Evolutionary conservation across 2,797 vertebrate genomes (phyloP).

Genomic region (Dallia pectoralis): DNA sequence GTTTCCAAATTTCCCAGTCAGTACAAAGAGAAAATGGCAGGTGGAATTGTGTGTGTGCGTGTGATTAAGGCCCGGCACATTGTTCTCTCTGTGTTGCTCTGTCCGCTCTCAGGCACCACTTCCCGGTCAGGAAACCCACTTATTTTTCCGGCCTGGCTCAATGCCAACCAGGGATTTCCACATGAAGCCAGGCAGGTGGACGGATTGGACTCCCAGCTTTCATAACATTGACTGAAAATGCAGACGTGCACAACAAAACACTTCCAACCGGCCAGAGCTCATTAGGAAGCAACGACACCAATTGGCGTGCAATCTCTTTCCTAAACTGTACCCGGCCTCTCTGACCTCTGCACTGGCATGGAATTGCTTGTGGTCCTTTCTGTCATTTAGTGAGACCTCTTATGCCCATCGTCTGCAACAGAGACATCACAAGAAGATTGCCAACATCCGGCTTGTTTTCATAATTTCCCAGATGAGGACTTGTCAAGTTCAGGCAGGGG

Average conservation of each 20-base stretch:
- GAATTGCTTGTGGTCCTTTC: neutral
- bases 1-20: neutral
- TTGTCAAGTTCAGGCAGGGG: slow-evolving; percentile 41
- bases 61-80: slow-evolving; percentile 39
- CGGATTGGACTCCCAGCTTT: neutral
- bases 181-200: slow-evolving; percentile 9
- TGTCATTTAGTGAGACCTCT: neutral
- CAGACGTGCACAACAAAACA: slow-evolving; percentile 3
- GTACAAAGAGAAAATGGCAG: slow-evolving; percentile 42
- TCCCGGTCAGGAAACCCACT: slow-evolving; percentile 46
- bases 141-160: slow-evolving; percentile 29
- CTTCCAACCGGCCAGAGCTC: neutral
- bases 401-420: neutral
- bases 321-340: neutral
- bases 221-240: neutral
- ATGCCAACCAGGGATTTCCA: slow-evolving; percentile 35
- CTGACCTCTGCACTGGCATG: neutral
- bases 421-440: neutral
- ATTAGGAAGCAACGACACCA: neutral
- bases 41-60: slow-evolving; percentile 29
- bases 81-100: slow-evolving; percentile 34
- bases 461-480: slow-evolving; percentile 8
- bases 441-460: neutral
- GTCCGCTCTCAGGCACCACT: slow-evolving; percentile 44
- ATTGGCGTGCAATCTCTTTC: neutral